Evolutionary conservation across 2,113 vertebrate species (phyloP), one percentile per base, ranked within the genome.

Genomic region (Tupaia tana): DNA sequence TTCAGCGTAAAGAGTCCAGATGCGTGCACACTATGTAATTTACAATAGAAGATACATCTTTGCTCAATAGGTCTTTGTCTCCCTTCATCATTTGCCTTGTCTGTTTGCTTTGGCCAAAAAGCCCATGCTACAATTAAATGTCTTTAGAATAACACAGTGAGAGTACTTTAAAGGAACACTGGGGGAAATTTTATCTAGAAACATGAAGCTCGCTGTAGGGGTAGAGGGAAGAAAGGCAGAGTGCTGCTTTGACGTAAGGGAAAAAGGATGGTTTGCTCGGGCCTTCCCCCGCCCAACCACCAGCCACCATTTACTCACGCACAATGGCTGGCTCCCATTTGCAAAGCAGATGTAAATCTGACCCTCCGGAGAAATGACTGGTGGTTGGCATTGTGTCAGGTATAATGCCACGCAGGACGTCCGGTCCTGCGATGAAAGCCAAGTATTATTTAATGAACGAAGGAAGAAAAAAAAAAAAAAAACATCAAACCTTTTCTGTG

Each of bases 31-130:
- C 27, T 97, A 95, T 96, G 96, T 97, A 96, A 96, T 96, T 97
- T 97, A 97, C 96, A 97, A 97, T 95, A 86, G 97, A 92, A 93
- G 95, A 96, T 95, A 92, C 70, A 96, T 97, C 97, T 96, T 93
- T 97, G 77, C 96, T 97, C 96, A 94, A 64, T 94, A 85, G 12
- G 70, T 93, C 97, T 97, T 98, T 97, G 97, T 97, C 91, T 96
- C 89, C 96, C 94, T 95, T 95, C 96, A 52, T 95, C 96, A 94
- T 90, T 96, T 92, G 94, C 92, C 91, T 96, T 59, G 90, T 96
- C 96, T 98, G 93, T 95, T 97, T 98, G 85, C 95, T 96, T 96
- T 96, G 95, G 96, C 97, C 96, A 94, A 88, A 94, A 96, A 97
- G 91, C 96, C 95, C 87, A 88, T 92, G 95, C 96, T 93, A 92